Evolutionary conservation across 2,113 vertebrate species (phyloP), one percentile per base, ranked within the genome.

Genomic region (Microcebus ravelobensis): DNA sequence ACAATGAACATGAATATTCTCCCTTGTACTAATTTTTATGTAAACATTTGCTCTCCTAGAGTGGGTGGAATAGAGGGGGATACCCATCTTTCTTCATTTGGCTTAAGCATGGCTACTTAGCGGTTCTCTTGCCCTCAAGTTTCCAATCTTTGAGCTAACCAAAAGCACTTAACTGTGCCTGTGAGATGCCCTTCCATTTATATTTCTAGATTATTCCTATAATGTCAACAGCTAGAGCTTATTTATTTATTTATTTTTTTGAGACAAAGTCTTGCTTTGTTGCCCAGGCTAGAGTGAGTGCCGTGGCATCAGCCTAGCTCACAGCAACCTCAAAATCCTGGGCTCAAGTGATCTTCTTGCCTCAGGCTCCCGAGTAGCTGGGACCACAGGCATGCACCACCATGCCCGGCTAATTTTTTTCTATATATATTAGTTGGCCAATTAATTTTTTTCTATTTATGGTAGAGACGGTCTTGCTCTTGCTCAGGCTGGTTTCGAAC

Each of bases 191-290:
- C 65, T 74, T 68, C 52, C 25, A 61, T 45, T 74, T 94, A 34
- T 14, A 71, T 82, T 95, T 86, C 61, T 18, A 55, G 74, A 68
- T 92, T 50, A 68, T 70, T 82, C 68, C 9, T 87, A 84, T 92
- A 67, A 71, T 80, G 36, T 57, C 10, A 68, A 55, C 9, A 93
- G 71, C 29, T 86, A 48, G 48, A 87, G 61, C 74, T 63, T 42
- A 80, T 45, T 45, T 45, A 42, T 42, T 42, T 42, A 42, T 42
- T 42, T 42, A 6, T 42, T 45, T 45, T 45, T 45, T 45, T 45
- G 45, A 45, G 45, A 45, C 45, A 45, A 8, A 45, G 45, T 45
- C 45, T 45, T 0, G 45, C 45, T 45, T 45, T 45, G 45, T 45
- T 45, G 45, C 45, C 45, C 45, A 45, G 45, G 45, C 45, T 45